Evolutionary conservation across 92 coral and sea anemone genomes (phyloP), one percentile per base, ranked within the genome.

Genomic region (Muricea muricata): DNA sequence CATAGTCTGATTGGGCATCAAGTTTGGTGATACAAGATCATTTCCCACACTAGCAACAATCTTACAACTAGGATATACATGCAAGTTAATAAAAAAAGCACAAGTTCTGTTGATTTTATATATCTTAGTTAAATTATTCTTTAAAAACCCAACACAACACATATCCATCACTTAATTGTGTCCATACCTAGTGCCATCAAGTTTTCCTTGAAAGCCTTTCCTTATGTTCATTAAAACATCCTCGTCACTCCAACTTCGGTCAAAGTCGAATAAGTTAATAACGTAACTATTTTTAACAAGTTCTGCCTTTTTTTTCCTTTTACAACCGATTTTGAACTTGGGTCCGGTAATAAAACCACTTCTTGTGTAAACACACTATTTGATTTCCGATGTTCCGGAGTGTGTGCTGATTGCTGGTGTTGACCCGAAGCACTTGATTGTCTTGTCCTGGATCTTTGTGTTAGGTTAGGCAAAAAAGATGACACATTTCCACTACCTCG

Each of bases 31-130:
- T 9, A 66, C 73, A 28, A 66, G 73, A n/a, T 66, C 73, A 66
- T 66, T 66, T 4, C 73, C 73, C n/a, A 66, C 35, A n/a, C 73
- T 35, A 28, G 26, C 9, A n/a, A 66, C 73, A 66, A 66, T 66
- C 42, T 66, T 66, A 33, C 12, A 66, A 66, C 73, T 66, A 3
- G 7, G 25, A 10, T 55, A 55, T 55, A 55, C n/a, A 55, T 55
- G 5, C 5, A 20, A 55, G 65, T 55, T 8, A 55, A 55, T 7
- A 20, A 55, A 8, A 42, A 42, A 42, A 42, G 14, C 50, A 42
- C 50, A 42, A 42, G 7, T 42, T 14, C 7, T 42, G 50, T 42
- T 42, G 14, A 7, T 42, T n/a, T n/a, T n/a, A n/a, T n/a, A n/a
- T n/a, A n/a, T n/a, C n/a, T n/a, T n/a, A n/a, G n/a, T n/a, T n/a